Evolutionary conservation across 2,113 vertebrate species (phyloP), one percentile per base, ranked within the genome.

Genomic region (Vulpes lagopus): DNA sequence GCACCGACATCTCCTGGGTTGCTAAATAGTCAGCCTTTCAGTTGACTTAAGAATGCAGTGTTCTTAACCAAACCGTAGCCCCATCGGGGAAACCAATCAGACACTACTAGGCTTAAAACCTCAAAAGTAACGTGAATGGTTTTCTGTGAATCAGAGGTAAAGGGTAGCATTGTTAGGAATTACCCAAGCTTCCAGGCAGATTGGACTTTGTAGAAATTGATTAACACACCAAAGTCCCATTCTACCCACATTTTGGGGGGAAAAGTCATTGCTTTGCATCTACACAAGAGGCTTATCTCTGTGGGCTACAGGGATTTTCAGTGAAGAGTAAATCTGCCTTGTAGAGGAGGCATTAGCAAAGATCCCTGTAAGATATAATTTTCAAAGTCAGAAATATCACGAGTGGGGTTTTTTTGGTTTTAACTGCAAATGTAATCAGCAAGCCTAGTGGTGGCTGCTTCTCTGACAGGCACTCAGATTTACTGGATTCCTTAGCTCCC

Each of bases 91-190:
- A 94, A 94, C 87, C 94, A 97, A 96, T 95, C 96, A 97, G 96
- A 97, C 84, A 98, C 57, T 89, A 98, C 57, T 89, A 88, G 80
- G 43, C 74, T 92, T 90, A 83, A 97, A 96, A 96, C 67, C 30
- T 76, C 82, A 87, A 71, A 92, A 92, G 92, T 55, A 87, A 95
- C 25, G 92, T 97, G 96, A 98, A 96, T 97, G 81, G 95, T 38
- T 90, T 95, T 97, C 97, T 97, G 96, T 98, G 90, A 97, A 86
- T 88, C 59, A 0, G 10, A 92, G 94, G 92, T 87, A 93, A 97
- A 96, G 88, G 59, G 84, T 78, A 49, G 51, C 91, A 92, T 92
- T 95, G 94, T 97, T 94, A 93, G 71, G 78, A 97, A 94, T 85
- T 74, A 91, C 55, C 93, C 57, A 89, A 69, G 10, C 59, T 96